Evolutionary conservation across 2,888 invertebrate genomes (phyloP).

Genomic region (Leptopilina drosophilae): DNA sequence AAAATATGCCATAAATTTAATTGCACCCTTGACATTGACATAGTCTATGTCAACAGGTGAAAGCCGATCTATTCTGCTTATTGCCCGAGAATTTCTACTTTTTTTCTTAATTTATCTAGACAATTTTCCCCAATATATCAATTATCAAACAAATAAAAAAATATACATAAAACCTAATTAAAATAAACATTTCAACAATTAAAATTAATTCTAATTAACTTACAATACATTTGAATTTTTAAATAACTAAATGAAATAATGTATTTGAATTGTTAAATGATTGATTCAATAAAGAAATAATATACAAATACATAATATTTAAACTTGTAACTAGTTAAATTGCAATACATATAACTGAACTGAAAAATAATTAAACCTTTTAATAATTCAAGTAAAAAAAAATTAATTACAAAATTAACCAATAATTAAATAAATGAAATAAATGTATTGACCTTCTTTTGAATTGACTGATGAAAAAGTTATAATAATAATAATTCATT

Average conservation of each 20-base stretch:
- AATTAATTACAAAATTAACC: too few species aligned
- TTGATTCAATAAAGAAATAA: not conserved
- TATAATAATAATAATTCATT: not conserved
- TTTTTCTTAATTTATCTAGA: not conserved
- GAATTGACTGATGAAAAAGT: not conserved
- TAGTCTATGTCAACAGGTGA: constrained; percentile 19
- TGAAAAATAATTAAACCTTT: not conserved
- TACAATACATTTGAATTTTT: too few species aligned
- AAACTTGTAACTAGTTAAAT: too few species aligned
- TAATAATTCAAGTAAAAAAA: not conserved
- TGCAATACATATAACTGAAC: too few species aligned
- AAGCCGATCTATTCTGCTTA: not conserved
- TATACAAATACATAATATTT: too few species aligned
- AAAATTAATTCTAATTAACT: too few species aligned
- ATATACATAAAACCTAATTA: too few species aligned
- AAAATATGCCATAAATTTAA: constrained; percentile 25
- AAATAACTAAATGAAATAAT: too few species aligned
- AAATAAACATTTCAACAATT: too few species aligned
- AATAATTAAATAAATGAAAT: not conserved
- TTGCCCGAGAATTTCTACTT: constrained; percentile 1
- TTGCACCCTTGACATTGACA: constrained; percentile 9
- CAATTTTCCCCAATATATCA: not conserved
- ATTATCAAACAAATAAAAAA: not conserved
- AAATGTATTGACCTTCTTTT: not conserved
- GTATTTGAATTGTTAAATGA: not conserved